Percentiles rank a stretch among this genome's conserved stretches.
Evolutionary conservation across 2,797 vertebrate genomes (phyloP).

Genomic region (Oreochromis mossambicus): DNA sequence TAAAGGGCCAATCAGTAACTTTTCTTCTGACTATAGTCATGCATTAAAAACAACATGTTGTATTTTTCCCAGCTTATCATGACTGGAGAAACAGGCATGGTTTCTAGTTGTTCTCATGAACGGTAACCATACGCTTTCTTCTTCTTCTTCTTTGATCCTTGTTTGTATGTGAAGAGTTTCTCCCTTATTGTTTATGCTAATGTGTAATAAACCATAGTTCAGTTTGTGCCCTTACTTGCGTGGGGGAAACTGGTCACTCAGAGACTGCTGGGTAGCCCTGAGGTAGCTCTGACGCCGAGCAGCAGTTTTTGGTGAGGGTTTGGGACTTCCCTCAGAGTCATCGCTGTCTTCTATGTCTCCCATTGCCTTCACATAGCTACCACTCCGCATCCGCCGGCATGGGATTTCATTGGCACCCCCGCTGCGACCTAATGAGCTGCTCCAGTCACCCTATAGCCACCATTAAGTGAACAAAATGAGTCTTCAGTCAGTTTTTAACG

Average conservation of each 20-base stretch:
- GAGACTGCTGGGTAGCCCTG: slow-evolving; percentile 96
- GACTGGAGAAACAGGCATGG: background rate
- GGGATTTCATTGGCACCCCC: slow-evolving; percentile 88
- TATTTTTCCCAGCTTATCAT: background rate
- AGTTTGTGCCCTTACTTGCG: slow-evolving; percentile 83
- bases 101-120: background rate
- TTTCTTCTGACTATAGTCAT: background rate
- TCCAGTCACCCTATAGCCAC: slow-evolving; percentile 84
- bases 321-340: slow-evolving; percentile 94
- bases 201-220: background rate
- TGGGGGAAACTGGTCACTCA: slow-evolving; percentile 93
- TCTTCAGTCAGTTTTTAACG: background rate
- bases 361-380: slow-evolving; percentile 99
- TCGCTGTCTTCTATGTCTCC: slow-evolving; percentile 94
- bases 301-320: slow-evolving; percentile 93
- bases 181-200: background rate
- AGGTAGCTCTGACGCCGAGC: slow-evolving; percentile 99
- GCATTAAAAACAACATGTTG: background rate
- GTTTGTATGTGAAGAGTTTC: background rate
- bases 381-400: slow-evolving; percentile 96
- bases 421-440: slow-evolving; percentile 82
- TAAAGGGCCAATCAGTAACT: background rate
- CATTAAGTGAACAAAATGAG: background rate
- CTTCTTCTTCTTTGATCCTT: background rate
- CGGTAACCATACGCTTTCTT: background rate